Conservation (phyloP, 2,113 vertebrate genomes). For the Aepyceros melampus region DNA sequence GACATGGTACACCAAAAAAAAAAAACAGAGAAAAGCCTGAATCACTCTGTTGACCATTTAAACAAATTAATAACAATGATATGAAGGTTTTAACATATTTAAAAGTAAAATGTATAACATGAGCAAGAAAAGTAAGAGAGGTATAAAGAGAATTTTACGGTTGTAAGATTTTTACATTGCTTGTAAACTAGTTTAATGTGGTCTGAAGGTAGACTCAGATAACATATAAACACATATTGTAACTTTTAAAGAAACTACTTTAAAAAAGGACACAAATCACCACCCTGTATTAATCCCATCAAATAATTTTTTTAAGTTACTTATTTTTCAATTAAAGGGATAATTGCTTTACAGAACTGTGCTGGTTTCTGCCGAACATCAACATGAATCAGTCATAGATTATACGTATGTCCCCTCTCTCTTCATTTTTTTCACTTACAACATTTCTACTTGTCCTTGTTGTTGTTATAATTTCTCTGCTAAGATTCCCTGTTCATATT, state of each 20-base stretch:
- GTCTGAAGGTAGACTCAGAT: background rate
- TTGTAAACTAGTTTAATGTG: background rate
- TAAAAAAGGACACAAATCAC: background rate
- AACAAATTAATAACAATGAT: background rate
- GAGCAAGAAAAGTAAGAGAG: background rate
- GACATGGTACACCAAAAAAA: background rate
- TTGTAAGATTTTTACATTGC: background rate
- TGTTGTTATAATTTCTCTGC: background rate
- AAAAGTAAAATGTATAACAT: background rate
- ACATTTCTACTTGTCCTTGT: background rate
- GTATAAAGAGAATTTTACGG: background rate
- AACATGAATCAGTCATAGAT: background rate
- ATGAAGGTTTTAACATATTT: background rate
- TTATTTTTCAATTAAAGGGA: background rate
- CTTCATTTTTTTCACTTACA: background rate
- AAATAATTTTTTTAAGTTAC: background rate
- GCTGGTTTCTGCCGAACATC: background rate
- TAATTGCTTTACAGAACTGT: background rate
- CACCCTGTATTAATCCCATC: background rate
- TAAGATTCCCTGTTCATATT: background rate
- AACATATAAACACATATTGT: background rate
- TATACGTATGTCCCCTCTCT: background rate
- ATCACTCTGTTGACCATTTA: background rate
- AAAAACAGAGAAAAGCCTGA: background rate
- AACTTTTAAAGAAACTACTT: background rate